Conservation (phyloP, 2,888 invertebrate genomes). For the Panopea generosa region DNA sequence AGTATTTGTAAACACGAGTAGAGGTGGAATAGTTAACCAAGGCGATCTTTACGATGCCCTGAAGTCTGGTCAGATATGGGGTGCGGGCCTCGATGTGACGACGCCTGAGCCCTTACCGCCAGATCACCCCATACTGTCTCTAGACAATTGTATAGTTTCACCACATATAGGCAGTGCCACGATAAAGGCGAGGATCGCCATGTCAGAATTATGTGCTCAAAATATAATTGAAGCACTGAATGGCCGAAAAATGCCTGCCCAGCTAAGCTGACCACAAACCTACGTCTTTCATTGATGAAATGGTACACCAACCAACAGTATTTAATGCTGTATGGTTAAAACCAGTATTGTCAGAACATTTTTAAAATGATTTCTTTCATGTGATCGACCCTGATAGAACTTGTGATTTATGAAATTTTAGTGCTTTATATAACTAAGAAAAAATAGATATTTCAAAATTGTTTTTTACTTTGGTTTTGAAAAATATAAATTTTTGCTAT, state of each 20-base stretch:
- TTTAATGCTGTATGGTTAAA: no score
- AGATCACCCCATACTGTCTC: conserved; percentile 90
- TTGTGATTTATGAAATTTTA: no score
- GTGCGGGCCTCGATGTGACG: conserved; percentile 96
- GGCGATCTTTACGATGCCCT: conserved; percentile 92
- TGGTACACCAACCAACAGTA: no score
- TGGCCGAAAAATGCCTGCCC: conserved; percentile 89
- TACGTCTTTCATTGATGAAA: no score
- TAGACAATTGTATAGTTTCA: conserved; percentile 93
- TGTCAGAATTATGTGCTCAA: conserved; percentile 91
- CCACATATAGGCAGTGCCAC: conserved; percentile 97
- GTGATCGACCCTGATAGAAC: no score
- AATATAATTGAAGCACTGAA: conserved; percentile 92
- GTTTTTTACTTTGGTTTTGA: no score
- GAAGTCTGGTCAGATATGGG: conserved; percentile 89
- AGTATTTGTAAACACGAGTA: conserved; percentile 94
- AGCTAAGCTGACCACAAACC: no score
- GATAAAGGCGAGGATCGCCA: conserved; percentile 90
- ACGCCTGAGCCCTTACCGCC: conserved; percentile 95
- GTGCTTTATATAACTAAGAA: no score
- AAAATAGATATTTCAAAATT: no score
- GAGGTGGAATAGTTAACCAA: conserved; percentile 90
- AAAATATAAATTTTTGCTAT: no score
- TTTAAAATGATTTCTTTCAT: no score
- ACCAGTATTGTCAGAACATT: no score